Percentiles rank a stretch among this genome's conserved stretches.
Conservation (phyloP, 2,797 vertebrate genomes). For the Anableps anableps region DNA sequence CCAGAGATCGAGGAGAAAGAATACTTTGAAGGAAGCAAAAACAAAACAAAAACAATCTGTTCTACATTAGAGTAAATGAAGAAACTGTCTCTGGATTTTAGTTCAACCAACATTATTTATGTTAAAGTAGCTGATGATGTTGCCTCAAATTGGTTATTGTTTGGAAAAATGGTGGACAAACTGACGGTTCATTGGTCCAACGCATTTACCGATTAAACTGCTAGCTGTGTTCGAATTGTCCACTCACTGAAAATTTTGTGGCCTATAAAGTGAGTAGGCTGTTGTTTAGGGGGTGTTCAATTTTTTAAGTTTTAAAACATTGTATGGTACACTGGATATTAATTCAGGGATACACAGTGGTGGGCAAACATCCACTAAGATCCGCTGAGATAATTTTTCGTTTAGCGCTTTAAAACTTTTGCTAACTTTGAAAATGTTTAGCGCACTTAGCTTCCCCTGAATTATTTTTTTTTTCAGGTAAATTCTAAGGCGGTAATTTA, state of each 20-base stretch:
- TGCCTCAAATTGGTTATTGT: neutral
- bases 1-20: slow-evolving; percentile 2
- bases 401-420: too few relatives aligned
- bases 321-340: too few relatives aligned
- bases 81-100: neutral
- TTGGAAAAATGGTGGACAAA: neutral
- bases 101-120: neutral
- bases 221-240: neutral
- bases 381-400: too few relatives aligned
- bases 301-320: too few relatives aligned
- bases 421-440: too few relatives aligned
- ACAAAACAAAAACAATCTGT: neutral
- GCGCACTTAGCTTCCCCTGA: too few relatives aligned
- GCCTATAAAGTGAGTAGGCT: neutral
- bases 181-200: neutral
- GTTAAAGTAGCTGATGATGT: neutral
- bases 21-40: neutral
- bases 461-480: too few relatives aligned
- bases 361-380: too few relatives aligned
- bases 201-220: neutral
- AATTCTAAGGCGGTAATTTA: too few relatives aligned
- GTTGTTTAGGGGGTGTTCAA: neutral
- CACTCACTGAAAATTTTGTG: neutral
- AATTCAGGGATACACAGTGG: too few relatives aligned
- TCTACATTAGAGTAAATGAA: neutral